A percentile compares a stretch with the other conserved stretches of the same genome.
Evolutionary conservation across 1,140 invertebrate genomes (phyloP).

Genomic region (Heliconius nattereri): DNA sequence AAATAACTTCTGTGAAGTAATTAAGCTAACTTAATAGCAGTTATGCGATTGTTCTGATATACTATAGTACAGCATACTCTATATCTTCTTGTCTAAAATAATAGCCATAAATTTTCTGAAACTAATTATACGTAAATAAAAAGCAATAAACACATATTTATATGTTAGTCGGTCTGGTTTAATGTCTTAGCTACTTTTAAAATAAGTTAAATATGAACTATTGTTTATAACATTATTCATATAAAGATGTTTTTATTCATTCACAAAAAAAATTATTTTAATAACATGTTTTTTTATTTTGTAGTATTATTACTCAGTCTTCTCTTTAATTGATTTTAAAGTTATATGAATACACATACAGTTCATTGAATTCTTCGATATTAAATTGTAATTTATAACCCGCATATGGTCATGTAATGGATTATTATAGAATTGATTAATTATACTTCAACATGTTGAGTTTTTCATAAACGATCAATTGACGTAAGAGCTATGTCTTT

Average conservation of each 20-base stretch:
- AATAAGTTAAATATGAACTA: too few species aligned
- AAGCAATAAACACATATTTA: too few species aligned
- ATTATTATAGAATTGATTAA: neutral
- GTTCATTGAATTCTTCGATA: too few species aligned
- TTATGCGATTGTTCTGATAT: neutral
- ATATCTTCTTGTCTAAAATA: neutral
- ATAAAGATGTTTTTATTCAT: neutral
- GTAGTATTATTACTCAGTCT: too few species aligned
- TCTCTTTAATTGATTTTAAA: neutral
- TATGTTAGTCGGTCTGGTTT: too few species aligned
- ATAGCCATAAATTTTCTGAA: neutral
- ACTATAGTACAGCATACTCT: neutral
- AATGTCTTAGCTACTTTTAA: too few species aligned
- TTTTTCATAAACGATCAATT: slow-evolving; percentile 16
- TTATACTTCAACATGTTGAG: neutral
- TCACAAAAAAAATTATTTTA: neutral
- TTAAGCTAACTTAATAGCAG: neutral
- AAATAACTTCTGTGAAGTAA: neutral
- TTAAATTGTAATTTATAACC: neutral
- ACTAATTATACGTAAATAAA: too few species aligned
- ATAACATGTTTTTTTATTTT: too few species aligned
- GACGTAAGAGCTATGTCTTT: slow-evolving; percentile 22
- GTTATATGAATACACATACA: neutral
- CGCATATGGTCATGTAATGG: neutral
- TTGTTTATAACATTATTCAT: too few species aligned